Evolutionary conservation across 1,140 invertebrate species (phyloP).

Genomic region (Tetramorium parvispinum): DNA sequence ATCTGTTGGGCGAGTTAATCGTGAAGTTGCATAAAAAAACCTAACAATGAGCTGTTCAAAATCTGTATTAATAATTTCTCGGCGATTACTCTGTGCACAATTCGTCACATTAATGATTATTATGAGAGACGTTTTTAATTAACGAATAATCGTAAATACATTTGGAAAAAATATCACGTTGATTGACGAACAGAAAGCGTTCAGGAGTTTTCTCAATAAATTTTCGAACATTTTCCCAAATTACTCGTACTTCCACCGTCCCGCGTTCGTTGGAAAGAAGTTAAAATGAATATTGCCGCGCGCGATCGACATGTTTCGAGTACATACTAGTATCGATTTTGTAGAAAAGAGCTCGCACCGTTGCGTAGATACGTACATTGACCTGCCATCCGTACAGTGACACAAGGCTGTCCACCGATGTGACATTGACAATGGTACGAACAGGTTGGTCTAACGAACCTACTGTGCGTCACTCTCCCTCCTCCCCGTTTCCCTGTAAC

Average conservation of each 20-base stretch:
- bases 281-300: background rate
- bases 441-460: slow-evolving; percentile 57
- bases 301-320: background rate
- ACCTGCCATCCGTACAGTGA: slow-evolving; percentile 40
- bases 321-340: slow-evolving; percentile 27
- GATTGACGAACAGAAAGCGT: slow-evolving; percentile 39
- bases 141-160: slow-evolving; percentile 59
- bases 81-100: background rate
- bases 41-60: background rate
- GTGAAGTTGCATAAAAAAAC: background rate
- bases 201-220: slow-evolving; percentile 1
- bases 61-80: background rate
- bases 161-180: slow-evolving; percentile 48
- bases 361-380: slow-evolving; percentile 60
- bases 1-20: slow-evolving; percentile 1
- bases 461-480: background rate
- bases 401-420: slow-evolving; percentile 44
- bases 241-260: background rate
- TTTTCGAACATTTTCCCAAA: background rate
- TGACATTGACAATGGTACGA: slow-evolving; percentile 71
- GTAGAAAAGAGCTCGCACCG: background rate
- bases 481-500: background rate
- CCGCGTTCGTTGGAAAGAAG: slow-evolving; percentile 8
- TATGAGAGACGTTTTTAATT: slow-evolving; percentile 62
- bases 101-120: slow-evolving; percentile 54